Evolutionary conservation across 2,113 vertebrate genomes (phyloP).

Genomic region (Taxidea taxus): DNA sequence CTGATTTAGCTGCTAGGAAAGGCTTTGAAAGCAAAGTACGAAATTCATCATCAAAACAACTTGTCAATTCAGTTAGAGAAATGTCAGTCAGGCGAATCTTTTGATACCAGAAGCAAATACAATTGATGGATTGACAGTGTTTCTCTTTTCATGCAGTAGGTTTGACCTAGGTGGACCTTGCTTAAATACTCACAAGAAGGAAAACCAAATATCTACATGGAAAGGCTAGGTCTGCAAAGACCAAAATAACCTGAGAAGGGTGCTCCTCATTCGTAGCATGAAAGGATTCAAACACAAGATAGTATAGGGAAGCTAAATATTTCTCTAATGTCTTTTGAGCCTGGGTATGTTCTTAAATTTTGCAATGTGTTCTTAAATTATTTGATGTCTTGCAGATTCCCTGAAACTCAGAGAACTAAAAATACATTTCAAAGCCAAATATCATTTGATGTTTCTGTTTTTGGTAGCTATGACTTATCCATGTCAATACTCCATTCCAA

Average conservation of each 20-base stretch:
- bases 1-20: conserved; percentile 63
- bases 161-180: background rate
- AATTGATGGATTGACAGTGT: background rate
- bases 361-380: conserved; percentile 11
- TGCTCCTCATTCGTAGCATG: background rate
- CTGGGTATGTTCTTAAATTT: conserved; percentile 15
- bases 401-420: conserved; percentile 28
- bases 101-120: conserved; percentile 5
- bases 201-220: conserved; percentile 14
- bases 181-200: background rate
- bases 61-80: conserved; percentile 46
- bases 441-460: background rate
- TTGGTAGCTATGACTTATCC: background rate
- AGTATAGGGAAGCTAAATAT: background rate
- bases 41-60: conserved; percentile 67
- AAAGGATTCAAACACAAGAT: background rate
- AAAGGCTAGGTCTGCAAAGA: background rate
- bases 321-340: conserved; percentile 26
- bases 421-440: background rate
- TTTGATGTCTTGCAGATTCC: background rate
- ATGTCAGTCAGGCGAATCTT: conserved; percentile 37
- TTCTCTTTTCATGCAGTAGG: background rate
- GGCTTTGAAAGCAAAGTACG: conserved; percentile 71
- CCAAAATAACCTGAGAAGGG: background rate
- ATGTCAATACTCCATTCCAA: background rate